phyloP scores from a whole-genome alignment of 2,797 vertebrate genomes.

The Melanotaenia maccullochi region DNA sequence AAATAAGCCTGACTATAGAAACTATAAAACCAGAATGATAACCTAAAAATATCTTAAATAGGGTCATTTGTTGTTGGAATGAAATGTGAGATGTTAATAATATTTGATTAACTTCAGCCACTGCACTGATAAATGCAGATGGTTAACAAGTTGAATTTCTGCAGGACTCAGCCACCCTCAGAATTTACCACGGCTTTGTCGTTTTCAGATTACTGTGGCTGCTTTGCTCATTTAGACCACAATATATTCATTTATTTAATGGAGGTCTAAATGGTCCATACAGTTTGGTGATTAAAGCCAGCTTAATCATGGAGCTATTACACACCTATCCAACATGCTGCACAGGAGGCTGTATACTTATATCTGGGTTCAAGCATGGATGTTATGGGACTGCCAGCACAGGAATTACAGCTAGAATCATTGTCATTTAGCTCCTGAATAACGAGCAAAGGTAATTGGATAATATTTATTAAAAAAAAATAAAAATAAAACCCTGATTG shows the following conservation, averaged over 20 bases:
- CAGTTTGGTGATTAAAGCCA: slow-evolving; percentile 41
- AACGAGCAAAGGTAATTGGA: slow-evolving; percentile 68
- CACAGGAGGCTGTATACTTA: slow-evolving; percentile 20
- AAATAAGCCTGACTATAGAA: background rate
- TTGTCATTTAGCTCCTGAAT: slow-evolving; percentile 61
- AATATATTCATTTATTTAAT: slow-evolving; percentile 56
- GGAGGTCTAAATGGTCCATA: slow-evolving; percentile 60
- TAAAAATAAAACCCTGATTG: slow-evolving; percentile 29
- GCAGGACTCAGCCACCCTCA: slow-evolving; percentile 4
- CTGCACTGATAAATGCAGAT: background rate
- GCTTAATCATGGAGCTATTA: slow-evolving; percentile 61
- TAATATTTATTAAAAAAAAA: slow-evolving; percentile 29
- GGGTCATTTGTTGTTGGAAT: background rate
- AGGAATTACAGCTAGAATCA: slow-evolving; percentile 44
- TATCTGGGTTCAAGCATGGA: slow-evolving; percentile 43
- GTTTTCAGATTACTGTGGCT: slow-evolving; percentile 29
- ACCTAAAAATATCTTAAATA: slow-evolving; percentile 2
- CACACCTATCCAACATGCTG: slow-evolving; percentile 36
- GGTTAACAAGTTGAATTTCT: slow-evolving; percentile 5
- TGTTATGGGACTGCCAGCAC: slow-evolving; percentile 36
- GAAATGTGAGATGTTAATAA: slow-evolving; percentile 1
- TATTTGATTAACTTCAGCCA: slow-evolving; percentile 2
- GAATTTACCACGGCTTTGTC: slow-evolving; percentile 7
- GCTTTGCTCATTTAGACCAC: slow-evolving; percentile 36
- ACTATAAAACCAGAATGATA: slow-evolving; percentile 1